These are phyloP conservation scores for Ispidina lecontei DNA, from an alignment of 2,797 vertebrate genomes.

Conservation along the genomic window DNA sequence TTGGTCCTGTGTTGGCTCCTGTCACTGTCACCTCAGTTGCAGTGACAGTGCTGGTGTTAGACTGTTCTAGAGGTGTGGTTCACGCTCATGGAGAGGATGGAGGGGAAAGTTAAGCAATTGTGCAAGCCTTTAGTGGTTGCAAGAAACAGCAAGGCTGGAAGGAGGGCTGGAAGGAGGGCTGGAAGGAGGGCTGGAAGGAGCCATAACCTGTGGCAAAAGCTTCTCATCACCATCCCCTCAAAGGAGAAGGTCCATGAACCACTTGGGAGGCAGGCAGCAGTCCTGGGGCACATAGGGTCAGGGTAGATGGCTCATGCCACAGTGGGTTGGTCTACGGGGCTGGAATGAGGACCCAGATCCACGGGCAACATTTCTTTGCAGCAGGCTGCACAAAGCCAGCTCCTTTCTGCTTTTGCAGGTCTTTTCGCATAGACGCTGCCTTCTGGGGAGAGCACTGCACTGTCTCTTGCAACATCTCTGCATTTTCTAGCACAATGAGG, in stretches of 20 bases:
- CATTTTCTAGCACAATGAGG: not conserved
- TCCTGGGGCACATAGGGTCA: rapidly evolving
- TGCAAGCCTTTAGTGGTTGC: not conserved
- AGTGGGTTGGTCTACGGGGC: not conserved
- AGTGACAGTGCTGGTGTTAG: rapidly evolving
- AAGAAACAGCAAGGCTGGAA: not conserved
- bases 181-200: no score
- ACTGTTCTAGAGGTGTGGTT: not conserved
- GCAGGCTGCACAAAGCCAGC: not conserved
- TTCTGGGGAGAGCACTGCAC: not conserved
- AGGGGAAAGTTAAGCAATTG: not conserved
- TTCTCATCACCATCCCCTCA: not conserved
- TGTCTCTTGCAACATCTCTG: not conserved
- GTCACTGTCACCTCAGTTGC: not conserved
- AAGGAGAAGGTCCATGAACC: not conserved
- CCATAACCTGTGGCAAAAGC: not conserved
- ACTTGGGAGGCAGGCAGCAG: not conserved
- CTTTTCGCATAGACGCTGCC: not conserved
- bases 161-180: not conserved
- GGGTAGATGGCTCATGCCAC: not conserved
- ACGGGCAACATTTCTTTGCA: not conserved
- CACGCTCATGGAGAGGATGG: not conserved
- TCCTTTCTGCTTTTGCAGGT: not conserved
- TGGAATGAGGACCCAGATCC: not conserved
- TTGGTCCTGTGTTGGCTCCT: not conserved